phyloP scores from a whole-genome alignment of 2,797 vertebrate genomes.

The Alfaro cultratus region DNA sequence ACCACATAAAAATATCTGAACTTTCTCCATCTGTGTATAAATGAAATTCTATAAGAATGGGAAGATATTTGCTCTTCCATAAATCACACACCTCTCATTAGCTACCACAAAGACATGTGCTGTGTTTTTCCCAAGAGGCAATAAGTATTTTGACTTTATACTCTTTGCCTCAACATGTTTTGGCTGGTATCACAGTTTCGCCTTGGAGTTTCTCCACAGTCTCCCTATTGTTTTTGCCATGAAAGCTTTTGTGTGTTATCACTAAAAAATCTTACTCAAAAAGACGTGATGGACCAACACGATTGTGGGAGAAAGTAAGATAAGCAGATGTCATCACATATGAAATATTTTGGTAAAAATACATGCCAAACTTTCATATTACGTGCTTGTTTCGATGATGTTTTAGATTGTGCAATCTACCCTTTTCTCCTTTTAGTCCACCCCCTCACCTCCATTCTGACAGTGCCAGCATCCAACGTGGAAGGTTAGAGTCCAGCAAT shows the following conservation, averaged over 20 bases:
- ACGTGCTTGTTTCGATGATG: neutral
- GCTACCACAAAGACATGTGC: conserved; percentile 16
- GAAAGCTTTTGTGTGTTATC: conserved; percentile 20
- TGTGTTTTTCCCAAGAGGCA: conserved; percentile 17
- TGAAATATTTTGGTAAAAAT: neutral
- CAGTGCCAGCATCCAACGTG: conserved; percentile 64
- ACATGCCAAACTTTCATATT: neutral
- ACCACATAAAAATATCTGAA: conserved; percentile 5
- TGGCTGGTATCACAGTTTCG: conserved; percentile 23
- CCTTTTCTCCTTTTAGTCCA: conserved; percentile 18
- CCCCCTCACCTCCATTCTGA: conserved; percentile 7
- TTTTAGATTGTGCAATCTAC: conserved; percentile 4
- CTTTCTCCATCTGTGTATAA: neutral
- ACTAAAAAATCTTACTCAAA: conserved; percentile 11
- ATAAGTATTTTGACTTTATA: conserved; percentile 19
- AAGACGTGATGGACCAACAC: conserved; percentile 12
- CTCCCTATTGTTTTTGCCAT: conserved; percentile 38
- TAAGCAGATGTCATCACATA: neutral
- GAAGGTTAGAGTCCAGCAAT: conserved; percentile 73
- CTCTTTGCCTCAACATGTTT: conserved; percentile 50
- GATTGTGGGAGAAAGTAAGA: neutral
- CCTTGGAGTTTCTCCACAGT: conserved; percentile 28
- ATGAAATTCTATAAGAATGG: neutral
- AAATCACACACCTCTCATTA: neutral
- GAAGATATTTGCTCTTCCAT: neutral